Evolutionary conservation across 2,113 vertebrate species (phyloP), one percentile per base, ranked within the genome.

Genomic region (Cinclus mexicanus): DNA sequence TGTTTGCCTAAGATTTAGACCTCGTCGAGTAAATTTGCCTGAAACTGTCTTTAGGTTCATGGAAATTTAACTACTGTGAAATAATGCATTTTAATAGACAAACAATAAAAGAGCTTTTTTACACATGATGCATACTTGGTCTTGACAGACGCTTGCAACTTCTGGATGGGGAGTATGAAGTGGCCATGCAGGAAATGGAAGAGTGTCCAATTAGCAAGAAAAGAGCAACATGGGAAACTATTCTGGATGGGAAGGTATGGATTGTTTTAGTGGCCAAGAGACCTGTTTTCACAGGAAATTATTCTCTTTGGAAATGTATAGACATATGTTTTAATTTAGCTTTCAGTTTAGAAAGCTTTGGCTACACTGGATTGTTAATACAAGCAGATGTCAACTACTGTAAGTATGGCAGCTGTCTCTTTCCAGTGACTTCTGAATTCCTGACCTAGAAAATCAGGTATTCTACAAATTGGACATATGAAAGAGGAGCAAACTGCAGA

Each of bases 131-230:
- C 2, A 0, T 68, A 4, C 12, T 74, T 81, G 75, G 24, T 75
- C 37, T 64, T 46, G 55, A 31, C 95, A 99, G 99, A 89, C 99
- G 99, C 68, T 98, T 99, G 97, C 99, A 99, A 83, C 98, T 99
- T 92, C 98, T 99, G 94, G 99, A 99, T 96, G 99, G 99, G 53
- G 99, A 99, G 92, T 99, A 99, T 68, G 99, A 99, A 98, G 99
- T 99, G 96, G 99, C 99, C 61, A 99, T 99, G 99, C 99, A 99
- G 96, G 99, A 99, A 94, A 99, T 99, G 98, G 99, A 99, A 95
- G 99, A 99, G 76, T 99, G 99, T 97, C 99, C 99, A 31, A 98
- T 99, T 90, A 99, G 98, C 98, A 99, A 99, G 98, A 99, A 99
- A 97, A 98, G 99, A 97, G 99, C 99, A 89, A 99, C 99, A 4